phyloP scores from a whole-genome alignment of 1,140 invertebrate species.

The Antheraea mylitta region DNA sequence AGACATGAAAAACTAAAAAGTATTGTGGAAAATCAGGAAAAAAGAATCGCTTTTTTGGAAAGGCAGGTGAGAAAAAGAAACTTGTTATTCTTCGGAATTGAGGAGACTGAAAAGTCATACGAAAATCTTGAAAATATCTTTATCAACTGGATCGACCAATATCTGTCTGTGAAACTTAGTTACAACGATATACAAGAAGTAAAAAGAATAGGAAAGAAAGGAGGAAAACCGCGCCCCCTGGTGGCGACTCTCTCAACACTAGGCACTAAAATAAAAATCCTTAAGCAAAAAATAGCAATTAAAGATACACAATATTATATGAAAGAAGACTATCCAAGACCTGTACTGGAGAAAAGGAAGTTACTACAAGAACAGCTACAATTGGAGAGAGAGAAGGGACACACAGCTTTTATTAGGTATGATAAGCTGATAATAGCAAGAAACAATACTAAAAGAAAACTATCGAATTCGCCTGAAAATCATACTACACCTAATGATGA shows the following conservation, averaged over 20 bases:
- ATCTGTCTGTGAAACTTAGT: slow-evolving; percentile 12
- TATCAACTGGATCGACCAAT: slow-evolving; percentile 17
- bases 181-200: slow-evolving; percentile 23
- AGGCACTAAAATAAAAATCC: background rate
- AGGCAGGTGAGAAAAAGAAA: slow-evolving; percentile 15
- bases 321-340: slow-evolving; percentile 11
- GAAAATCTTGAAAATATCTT: slow-evolving; percentile 14
- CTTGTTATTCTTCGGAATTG: slow-evolving; percentile 9
- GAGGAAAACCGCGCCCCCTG: slow-evolving; percentile 17
- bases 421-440: background rate
- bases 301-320: slow-evolving; percentile 10
- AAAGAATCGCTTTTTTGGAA: slow-evolving; percentile 13
- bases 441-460: slow-evolving; percentile 8
- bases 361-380: slow-evolving; percentile 5
- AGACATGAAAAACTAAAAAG: slow-evolving; percentile 7
- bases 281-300: background rate
- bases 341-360: slow-evolving; percentile 6
- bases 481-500: background rate
- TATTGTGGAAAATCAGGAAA: slow-evolving; percentile 14
- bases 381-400: slow-evolving; percentile 5
- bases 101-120: slow-evolving; percentile 14
- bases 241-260: slow-evolving; percentile 15
- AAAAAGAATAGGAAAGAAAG: slow-evolving; percentile 26
- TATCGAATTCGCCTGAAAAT: slow-evolving; percentile 5
- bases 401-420: slow-evolving; percentile 3